Evolutionary conservation across 2,113 vertebrate genomes (phyloP).

Genomic region (Columba janthina): DNA sequence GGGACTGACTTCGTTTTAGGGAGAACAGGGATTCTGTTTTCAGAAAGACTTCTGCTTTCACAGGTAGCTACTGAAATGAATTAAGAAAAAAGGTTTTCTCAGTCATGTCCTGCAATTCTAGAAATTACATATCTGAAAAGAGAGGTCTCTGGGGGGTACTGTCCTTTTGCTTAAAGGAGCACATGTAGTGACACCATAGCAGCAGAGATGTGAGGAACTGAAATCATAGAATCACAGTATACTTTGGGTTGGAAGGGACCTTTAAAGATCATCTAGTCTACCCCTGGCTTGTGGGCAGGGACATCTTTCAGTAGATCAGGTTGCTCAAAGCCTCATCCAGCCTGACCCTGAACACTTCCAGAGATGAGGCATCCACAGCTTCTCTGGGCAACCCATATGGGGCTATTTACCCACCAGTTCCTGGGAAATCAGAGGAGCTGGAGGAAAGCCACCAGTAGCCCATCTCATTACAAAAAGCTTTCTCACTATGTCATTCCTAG

Average conservation of each 20-base stretch:
- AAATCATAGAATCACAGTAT: background rate
- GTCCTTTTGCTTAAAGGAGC: background rate
- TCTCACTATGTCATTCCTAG: background rate
- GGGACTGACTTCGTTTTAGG: background rate
- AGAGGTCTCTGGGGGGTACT: background rate
- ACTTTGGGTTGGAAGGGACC: background rate
- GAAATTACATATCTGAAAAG: background rate
- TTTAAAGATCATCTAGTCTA: background rate
- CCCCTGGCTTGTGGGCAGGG: background rate
- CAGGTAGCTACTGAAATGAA: background rate
- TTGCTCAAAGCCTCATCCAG: background rate
- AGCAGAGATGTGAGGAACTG: background rate
- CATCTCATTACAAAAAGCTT: background rate
- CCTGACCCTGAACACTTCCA: background rate
- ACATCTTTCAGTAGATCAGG: background rate
- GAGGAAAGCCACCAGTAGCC: background rate
- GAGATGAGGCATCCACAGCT: background rate
- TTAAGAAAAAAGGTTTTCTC: background rate
- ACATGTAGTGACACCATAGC: background rate
- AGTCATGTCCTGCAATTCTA: background rate
- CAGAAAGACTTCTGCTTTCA: background rate
- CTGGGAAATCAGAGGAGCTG: background rate
- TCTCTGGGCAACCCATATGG: background rate
- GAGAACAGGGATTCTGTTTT: background rate
- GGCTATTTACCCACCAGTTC: background rate